phyloP scores from a whole-genome alignment of 2,113 vertebrate genomes.

The Stomatorhinus ivindoensis region DNA sequence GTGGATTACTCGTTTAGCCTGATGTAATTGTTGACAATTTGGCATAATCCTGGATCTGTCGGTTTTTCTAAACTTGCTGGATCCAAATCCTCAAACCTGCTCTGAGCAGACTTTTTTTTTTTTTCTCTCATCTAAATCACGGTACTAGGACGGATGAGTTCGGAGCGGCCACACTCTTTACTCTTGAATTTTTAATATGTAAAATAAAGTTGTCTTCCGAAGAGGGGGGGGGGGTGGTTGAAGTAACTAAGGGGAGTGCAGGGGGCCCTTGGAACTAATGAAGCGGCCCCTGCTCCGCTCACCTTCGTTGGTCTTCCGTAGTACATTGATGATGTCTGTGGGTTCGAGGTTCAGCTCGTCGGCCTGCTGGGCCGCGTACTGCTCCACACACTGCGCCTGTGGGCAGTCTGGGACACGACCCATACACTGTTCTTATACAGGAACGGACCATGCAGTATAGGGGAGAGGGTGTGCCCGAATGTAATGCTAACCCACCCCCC shows the following conservation, averaged over 20 bases:
- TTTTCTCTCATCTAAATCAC: too few relatives aligned
- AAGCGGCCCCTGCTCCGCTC: background rate
- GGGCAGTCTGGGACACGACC: conserved; percentile 57
- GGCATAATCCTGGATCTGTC: too few relatives aligned
- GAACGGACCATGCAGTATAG: background rate
- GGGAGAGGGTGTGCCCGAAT: background rate
- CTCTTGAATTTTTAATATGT: too few relatives aligned
- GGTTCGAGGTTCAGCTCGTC: conserved; percentile 55
- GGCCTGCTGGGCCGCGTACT: conserved; percentile 45
- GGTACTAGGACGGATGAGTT: too few relatives aligned
- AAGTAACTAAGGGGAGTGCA: background rate
- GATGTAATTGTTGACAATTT: too few relatives aligned
- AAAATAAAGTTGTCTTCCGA: too few relatives aligned
- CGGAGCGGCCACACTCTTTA: too few relatives aligned
- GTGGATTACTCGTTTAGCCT: too few relatives aligned
- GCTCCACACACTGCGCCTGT: conserved; percentile 57
- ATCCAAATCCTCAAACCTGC: too few relatives aligned
- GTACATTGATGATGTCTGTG: conserved; percentile 47
- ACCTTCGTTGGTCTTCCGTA: conserved; percentile 63
- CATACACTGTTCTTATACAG: background rate
- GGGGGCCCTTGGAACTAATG: background rate
- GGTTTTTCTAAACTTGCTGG: background rate
- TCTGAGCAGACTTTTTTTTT: too few relatives aligned
- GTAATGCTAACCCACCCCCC: background rate
- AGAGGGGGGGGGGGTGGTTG: too few relatives aligned